Base-by-base conservation (phyloP, 2,888 invertebrate genomes). In the Noctua janthe region DNA sequence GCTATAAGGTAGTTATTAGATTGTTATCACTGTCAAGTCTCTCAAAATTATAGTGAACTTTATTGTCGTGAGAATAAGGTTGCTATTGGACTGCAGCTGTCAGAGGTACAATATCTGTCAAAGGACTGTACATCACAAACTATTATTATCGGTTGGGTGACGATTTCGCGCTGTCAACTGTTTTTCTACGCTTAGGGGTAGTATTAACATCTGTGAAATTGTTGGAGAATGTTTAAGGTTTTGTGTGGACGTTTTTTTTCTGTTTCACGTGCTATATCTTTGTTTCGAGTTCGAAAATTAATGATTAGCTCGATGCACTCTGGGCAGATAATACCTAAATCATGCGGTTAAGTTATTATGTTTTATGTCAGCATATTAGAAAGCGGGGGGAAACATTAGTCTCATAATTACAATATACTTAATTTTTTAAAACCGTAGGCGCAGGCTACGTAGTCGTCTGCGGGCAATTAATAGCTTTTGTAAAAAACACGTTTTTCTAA, bases 131-230 rank as follows among this genome's bases (percentile, higher is more conserved):
- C 93, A 94, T 95, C 92, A 94, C 92, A 92, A 93, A 91, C 93
- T 90, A 94, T 95, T 95, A 95, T 94, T 92, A 87, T 91, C 92
- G 93, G 91, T 91, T 91, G 92, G 92, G 88, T 94, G 94, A 92
- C 91, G 93, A 93, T 93, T 91, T 91, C 79, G 90, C 88, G 89
- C 89, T 92, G 93, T 92, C 91, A 91, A 90, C 83, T 76, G 76
- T 89, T 84, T 88, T 87, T 89, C 87, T 90, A 88, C 86, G 84
- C 85, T 84, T 76, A 87, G 83, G 89, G 86, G 87, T 79, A 74
- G 83, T 78, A 85, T 87, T 91, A 92, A 94, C 93, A 94, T 93
- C 94, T 95, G 95, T 95, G 94, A 94, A 95, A 95, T 95, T 92
- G 90, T 94, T 93, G 92, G 92, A 87, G 91, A 91, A 88, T 89